These are phyloP conservation scores for Encarsia formosa DNA, from an alignment of 2,888 invertebrate genomes.

Conservation along the genomic window DNA sequence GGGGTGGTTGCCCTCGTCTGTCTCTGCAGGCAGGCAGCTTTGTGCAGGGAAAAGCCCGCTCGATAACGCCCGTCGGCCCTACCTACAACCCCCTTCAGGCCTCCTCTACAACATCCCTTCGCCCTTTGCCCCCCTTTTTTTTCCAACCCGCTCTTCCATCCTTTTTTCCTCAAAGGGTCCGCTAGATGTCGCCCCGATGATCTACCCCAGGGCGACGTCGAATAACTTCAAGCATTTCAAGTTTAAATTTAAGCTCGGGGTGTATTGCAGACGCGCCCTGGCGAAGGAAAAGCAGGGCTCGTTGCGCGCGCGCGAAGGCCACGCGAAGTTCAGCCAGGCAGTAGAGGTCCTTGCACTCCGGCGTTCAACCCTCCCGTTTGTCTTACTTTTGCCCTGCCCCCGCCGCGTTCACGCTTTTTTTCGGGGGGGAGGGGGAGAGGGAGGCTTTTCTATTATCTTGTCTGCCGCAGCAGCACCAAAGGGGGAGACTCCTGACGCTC, in stretches of 20 bases:
- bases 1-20: slow-evolving; percentile 52
- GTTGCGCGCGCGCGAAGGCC: neutral
- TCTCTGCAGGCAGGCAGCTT: slow-evolving; percentile 26
- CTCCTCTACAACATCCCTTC: slow-evolving; percentile 7
- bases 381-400: slow-evolving; percentile 19
- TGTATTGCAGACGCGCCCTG: no score
- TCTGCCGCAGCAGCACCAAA: no score
- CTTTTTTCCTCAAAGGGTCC: slow-evolving; percentile 2
- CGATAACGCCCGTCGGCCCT: slow-evolving; percentile 41
- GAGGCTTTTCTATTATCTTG: no score
- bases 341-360: slow-evolving; percentile 8
- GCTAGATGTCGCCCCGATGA: no score
- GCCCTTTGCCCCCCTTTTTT: slow-evolving; percentile 9
- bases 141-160: slow-evolving; percentile 7
- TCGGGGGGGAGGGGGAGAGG: neutral
- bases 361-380: slow-evolving; percentile 14
- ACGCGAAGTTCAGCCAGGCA: no score
- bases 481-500: no score
- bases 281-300: no score
- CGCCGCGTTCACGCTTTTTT: slow-evolving; percentile 4
- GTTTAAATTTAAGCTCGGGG: no score
- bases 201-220: no score
- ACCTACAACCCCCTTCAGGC: slow-evolving; percentile 25
- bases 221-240: no score
- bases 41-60: slow-evolving; percentile 51